Base-by-base conservation (phyloP, 2,797 vertebrate genomes). In the Champsocephalus gunnari region DNA sequence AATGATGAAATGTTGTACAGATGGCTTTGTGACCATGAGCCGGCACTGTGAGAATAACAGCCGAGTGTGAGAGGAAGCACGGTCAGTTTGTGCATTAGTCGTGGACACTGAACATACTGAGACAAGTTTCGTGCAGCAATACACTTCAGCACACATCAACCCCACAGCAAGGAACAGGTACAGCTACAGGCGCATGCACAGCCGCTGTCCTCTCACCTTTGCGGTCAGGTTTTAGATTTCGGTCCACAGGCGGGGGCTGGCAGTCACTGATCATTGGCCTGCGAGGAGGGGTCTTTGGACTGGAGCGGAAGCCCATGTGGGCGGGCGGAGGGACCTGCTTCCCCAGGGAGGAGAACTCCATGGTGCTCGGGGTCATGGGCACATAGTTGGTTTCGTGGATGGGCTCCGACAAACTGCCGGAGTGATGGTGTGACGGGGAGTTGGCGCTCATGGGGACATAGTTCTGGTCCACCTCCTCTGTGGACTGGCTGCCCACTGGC, bases 361-460 rank as follows among this genome's bases (percentile, higher is more conserved):
- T 96, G 0, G 96, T 97, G 92, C 98, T 95, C 0, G 98, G 98
- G 34, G 98, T 99, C 98, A 99, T 99, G 72, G 98, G 97, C 67
- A 99, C 97, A 38, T 99, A 99, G 94, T 99, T 99, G 71, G 97
- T 94, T 90, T 99, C 98, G 71, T 96, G 96, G 71, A 96, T 94
- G 45, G 96, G 95, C 89, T 99, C 98, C 1, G 96, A 93, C 77
- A 97, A 95, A 91, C 96, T 98, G 93, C 96, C 95, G 44, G 98
- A 97, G 90, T 96, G 97, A 70, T 98, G 96, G 80, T 97, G 96
- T 16, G 97, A 97, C 0, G 98, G 97, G 19, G 98, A 99, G 92
- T 98, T 99, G 86, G 97, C 97, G 70, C 97, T 98, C 98, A 99
- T 99, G 28, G 97, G 97, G 53, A 99, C 98, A 16, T 99, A 99